A percentile compares a stretch with the other conserved stretches of the same genome.
These are phyloP conservation scores for Popillia japonica DNA, from an alignment of 1,140 invertebrate genomes.

Conservation along the genomic window DNA sequence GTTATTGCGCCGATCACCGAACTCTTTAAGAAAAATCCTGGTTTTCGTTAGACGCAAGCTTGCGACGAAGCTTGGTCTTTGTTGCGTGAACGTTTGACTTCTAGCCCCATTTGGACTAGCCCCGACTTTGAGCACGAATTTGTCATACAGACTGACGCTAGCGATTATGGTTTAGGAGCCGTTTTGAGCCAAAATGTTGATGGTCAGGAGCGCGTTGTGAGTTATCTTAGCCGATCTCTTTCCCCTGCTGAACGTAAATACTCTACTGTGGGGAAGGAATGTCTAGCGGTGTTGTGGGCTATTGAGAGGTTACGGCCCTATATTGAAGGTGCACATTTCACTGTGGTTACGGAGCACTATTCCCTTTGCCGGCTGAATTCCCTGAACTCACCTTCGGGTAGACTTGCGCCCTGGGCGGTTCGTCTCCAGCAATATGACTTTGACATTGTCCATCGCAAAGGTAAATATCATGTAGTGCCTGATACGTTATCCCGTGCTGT, in stretches of 20 bases:
- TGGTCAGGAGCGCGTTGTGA: slow-evolving; percentile 46
- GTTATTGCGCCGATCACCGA: slow-evolving; percentile 18
- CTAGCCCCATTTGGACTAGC: slow-evolving; percentile 2
- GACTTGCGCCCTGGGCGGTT: background rate
- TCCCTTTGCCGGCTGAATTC: slow-evolving; percentile 21
- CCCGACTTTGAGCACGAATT: slow-evolving; percentile 25
- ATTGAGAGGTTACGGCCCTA: slow-evolving; percentile 52
- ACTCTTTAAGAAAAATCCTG: background rate
- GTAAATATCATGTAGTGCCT: slow-evolving; percentile 1
- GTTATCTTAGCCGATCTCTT: slow-evolving; percentile 57
- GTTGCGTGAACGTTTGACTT: background rate
- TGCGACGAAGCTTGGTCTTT: background rate
- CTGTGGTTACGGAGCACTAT: slow-evolving; percentile 43
- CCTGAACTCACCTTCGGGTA: slow-evolving; percentile 13
- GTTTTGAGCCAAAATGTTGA: slow-evolving; percentile 45
- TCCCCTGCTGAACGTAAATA: slow-evolving; percentile 56
- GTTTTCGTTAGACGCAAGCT: background rate
- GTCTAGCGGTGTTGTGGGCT: no score
- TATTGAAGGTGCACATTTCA: no score
- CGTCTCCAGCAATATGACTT: slow-evolving; percentile 19
- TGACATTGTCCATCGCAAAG: slow-evolving; percentile 25
- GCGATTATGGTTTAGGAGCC: slow-evolving; percentile 38
- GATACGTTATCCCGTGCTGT: background rate
- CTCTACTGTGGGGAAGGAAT: slow-evolving; percentile 55
- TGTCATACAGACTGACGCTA: slow-evolving; percentile 20